A percentile compares a stretch with the other conserved stretches of the same genome.
phyloP scores from a whole-genome alignment of 2,113 vertebrate genomes.

The Xenopus laevis region DNA sequence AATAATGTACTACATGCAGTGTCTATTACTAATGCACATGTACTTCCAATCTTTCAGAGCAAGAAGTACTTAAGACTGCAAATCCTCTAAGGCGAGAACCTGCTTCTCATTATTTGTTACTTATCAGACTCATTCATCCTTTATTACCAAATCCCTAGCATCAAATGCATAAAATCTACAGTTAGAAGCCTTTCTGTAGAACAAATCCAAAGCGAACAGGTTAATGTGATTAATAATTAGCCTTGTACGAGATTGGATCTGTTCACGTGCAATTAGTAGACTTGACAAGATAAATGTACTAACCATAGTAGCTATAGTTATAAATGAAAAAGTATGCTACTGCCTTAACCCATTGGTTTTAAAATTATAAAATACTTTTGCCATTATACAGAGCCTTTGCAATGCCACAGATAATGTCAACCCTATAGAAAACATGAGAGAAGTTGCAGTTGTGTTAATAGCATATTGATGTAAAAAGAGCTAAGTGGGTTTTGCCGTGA shows the following conservation, averaged over 20 bases:
- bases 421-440: slow-evolving; percentile 12
- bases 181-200: too few relatives aligned
- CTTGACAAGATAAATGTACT: slow-evolving; percentile 43
- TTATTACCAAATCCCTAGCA: too few relatives aligned
- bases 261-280: slow-evolving; percentile 29
- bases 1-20: too few relatives aligned
- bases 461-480: background rate
- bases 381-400: slow-evolving; percentile 30
- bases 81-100: too few relatives aligned
- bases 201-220: slow-evolving; percentile 13
- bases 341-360: slow-evolving; percentile 39
- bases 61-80: too few relatives aligned
- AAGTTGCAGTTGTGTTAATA: slow-evolving; percentile 1
- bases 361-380: slow-evolving; percentile 35
- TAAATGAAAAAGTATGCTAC: slow-evolving; percentile 42
- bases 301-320: slow-evolving; percentile 7
- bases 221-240: slow-evolving; percentile 36
- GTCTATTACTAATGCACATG: too few relatives aligned
- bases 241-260: slow-evolving; percentile 28
- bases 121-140: too few relatives aligned
- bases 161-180: too few relatives aligned
- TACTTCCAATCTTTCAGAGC: too few relatives aligned
- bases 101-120: too few relatives aligned
- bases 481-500: too few relatives aligned
- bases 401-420: slow-evolving; percentile 1